Evolutionary conservation across 2,888 invertebrate genomes (phyloP).

Genomic region (Saturnia japonica): DNA sequence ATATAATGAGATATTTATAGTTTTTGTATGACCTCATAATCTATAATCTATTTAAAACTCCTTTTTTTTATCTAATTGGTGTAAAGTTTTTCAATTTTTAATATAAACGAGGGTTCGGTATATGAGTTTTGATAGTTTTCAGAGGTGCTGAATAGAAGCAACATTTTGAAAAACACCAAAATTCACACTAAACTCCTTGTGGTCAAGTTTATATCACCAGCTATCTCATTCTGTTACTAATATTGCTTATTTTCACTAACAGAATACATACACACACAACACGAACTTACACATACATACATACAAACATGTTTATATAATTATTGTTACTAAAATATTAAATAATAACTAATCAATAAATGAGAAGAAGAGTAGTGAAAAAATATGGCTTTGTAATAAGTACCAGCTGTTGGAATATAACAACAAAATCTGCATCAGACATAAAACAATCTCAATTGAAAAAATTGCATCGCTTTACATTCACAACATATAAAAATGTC

Average conservation of each 20-base stretch:
- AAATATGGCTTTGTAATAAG: conserved; percentile 49
- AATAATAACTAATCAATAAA: conserved; percentile 18
- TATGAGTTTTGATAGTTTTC: not conserved
- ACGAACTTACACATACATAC: not conserved
- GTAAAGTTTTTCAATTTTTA: not conserved
- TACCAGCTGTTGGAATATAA: conserved; percentile 38
- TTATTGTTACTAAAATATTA: conserved; percentile 18
- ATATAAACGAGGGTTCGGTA: not conserved
- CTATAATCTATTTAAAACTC: not conserved
- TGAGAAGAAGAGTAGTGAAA: conserved; percentile 18
- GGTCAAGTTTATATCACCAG: not conserved
- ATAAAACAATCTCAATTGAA: conserved; percentile 53
- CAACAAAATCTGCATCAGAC: conserved; percentile 78
- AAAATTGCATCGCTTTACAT: conserved; percentile 70
- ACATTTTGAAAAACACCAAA: not conserved
- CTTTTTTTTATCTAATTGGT: not conserved
- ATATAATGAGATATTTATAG: not conserved
- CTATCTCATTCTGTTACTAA: conserved; percentile 29
- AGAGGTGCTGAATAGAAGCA: not conserved
- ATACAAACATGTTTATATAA: conserved; percentile 13
- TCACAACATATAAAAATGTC: conserved; percentile 66
- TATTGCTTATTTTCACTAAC: conserved; percentile 37
- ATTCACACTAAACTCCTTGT: not conserved
- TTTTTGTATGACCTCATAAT: not conserved
- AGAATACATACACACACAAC: not conserved